These are phyloP conservation scores for Drosophila sp. DNA, from an alignment of 1,140 invertebrate genomes.

Conservation along the genomic window DNA sequence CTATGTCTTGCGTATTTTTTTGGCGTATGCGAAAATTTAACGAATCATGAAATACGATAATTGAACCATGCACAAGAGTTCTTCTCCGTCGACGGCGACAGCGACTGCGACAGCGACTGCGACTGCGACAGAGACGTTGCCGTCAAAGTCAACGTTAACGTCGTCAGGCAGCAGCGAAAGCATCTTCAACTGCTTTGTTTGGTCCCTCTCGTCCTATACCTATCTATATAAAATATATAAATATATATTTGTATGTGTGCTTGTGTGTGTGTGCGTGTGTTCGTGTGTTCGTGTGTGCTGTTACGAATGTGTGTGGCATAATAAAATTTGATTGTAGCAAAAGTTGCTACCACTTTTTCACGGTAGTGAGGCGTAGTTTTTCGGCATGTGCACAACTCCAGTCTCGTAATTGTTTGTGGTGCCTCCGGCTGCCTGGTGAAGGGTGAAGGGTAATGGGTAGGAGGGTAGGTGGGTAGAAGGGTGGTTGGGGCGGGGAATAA, in stretches of 20 bases:
- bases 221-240: conserved; percentile 20
- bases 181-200: conserved; percentile 74
- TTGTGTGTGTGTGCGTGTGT: too few relatives aligned
- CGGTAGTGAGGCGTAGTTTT: conserved; percentile 38
- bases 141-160: too few relatives aligned
- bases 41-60: conserved; percentile 84
- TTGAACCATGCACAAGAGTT: conserved; percentile 83
- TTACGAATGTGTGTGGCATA: conserved; percentile 75
- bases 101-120: conserved; percentile 20
- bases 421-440: conserved; percentile 22
- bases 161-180: conserved; percentile 34
- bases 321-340: conserved; percentile 83
- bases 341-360: conserved; percentile 76
- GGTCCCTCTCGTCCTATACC: conserved; percentile 17
- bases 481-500: too few relatives aligned
- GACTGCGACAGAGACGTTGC: background rate
- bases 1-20: conserved; percentile 71
- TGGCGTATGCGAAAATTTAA: conserved; percentile 82
- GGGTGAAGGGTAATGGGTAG: too few relatives aligned
- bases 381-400: conserved; percentile 28
- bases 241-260: conserved; percentile 30
- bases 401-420: conserved; percentile 70
- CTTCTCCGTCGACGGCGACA: conserved; percentile 50
- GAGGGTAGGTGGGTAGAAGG: too few relatives aligned
- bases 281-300: too few relatives aligned